These are phyloP conservation scores for Mormoops blainvillei DNA, from an alignment of 2,113 vertebrate genomes.

Conservation along the genomic window DNA sequence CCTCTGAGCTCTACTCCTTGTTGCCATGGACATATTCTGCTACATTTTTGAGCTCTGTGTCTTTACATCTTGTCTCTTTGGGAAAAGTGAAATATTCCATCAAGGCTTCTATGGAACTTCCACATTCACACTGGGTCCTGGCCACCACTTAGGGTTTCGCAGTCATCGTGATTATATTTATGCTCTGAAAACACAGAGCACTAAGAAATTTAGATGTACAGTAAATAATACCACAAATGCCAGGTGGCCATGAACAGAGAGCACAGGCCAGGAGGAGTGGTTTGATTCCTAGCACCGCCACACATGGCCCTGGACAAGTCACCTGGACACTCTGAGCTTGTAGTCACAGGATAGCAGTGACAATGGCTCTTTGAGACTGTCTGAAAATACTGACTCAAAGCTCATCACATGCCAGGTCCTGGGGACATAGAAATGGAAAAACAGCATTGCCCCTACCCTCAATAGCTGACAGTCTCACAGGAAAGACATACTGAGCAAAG, in stretches of 20 bases:
- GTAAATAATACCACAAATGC: neutral
- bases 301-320: neutral
- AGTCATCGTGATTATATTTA: neutral
- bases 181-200: neutral
- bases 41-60: neutral
- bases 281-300: neutral
- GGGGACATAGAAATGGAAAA: neutral
- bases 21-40: accelerated
- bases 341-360: accelerated
- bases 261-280: neutral
- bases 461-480: neutral
- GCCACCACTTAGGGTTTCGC: neutral
- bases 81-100: neutral
- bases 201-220: neutral
- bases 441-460: neutral
- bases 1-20: too few species aligned
- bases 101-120: neutral
- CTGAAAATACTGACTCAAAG: neutral
- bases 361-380: neutral
- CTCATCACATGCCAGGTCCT: neutral
- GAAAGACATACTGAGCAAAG: neutral
- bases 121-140: neutral
- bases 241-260: neutral
- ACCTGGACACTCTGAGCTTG: neutral
- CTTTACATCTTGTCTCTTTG: too few species aligned